These are phyloP conservation scores for Carassius gibelio DNA, from an alignment of 2,113 vertebrate species.

Conservation along the genomic window DNA sequence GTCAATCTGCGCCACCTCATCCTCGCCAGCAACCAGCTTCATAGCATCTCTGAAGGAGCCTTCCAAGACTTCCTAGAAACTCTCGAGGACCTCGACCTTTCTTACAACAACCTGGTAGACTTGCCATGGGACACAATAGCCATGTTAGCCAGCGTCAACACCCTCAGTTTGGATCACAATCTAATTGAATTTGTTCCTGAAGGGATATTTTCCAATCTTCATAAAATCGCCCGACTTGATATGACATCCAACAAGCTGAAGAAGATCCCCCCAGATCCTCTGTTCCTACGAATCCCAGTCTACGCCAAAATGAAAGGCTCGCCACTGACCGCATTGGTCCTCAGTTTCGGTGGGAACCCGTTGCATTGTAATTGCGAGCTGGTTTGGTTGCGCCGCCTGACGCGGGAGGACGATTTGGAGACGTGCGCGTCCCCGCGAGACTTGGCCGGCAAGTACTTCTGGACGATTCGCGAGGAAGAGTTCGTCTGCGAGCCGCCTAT, in stretches of 20 bases:
- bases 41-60: slow-evolving; percentile 77
- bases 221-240: slow-evolving; percentile 82
- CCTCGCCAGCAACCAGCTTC: slow-evolving; percentile 83
- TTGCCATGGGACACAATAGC: slow-evolving; percentile 80
- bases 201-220: slow-evolving; percentile 83
- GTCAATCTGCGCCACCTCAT: slow-evolving; percentile 82
- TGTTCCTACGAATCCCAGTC: slow-evolving; percentile 80
- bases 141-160: slow-evolving; percentile 79
- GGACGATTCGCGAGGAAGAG: slow-evolving; percentile 84
- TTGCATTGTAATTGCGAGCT: slow-evolving; percentile 85
- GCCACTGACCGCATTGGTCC: slow-evolving; percentile 75
- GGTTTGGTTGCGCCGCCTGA: slow-evolving; percentile 80
- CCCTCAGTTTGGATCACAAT: slow-evolving; percentile 82
- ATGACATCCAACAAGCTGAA: slow-evolving; percentile 86
- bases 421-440: slow-evolving; percentile 79
- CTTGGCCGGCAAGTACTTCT: slow-evolving; percentile 82
- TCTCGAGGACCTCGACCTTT: slow-evolving; percentile 81
- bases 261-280: slow-evolving; percentile 82
- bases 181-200: slow-evolving; percentile 81
- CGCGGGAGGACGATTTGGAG: slow-evolving; percentile 81
- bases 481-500: slow-evolving; percentile 83
- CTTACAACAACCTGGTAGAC: slow-evolving; percentile 81
- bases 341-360: slow-evolving; percentile 82
- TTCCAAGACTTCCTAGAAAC: slow-evolving; percentile 84
- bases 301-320: slow-evolving; percentile 82